Evolutionary conservation across 1,140 invertebrate species (phyloP), one percentile per base, ranked within the genome.

Genomic region (Drosophila mauritiana): DNA sequence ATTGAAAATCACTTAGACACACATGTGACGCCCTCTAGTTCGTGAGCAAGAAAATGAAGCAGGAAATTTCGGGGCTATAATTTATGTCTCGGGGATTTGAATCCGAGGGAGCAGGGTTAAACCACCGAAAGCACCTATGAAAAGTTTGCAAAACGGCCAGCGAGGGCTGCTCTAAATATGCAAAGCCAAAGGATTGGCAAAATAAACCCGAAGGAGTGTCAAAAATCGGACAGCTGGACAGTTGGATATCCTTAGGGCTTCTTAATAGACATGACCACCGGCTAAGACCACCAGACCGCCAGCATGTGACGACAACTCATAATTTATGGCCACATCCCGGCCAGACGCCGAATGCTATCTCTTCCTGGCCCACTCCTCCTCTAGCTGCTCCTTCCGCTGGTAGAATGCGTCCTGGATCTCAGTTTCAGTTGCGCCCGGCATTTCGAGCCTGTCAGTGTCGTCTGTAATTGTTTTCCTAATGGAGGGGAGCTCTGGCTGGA

Each of bases 1-100:
- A 88, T 88, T 88, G 83, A 88, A 88, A 88, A 88, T 88, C 83
- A 88, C 83, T 88, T 88, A 88, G 83, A 88, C 83, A 88, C 83
- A 88, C 83, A 88, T 88, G 83, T 88, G 83, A 89, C 83, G 83
- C 73, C 63, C 51, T 55, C 48, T 27, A 42, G 62, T 86, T 83
- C 83, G 79, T 89, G 83, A 73, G 82, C 61, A 37, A 39, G 48
- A 51, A 69, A 64, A 70, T 69, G 79, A 52, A 56, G 61, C 69
- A 65, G 13, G 37, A 17, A 56, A 69, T 56, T 70, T 46, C 51
- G n/a, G 40, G 25, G 27, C 27, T 57, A 70, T 72, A 72, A 72
- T 72, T 72, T 49, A 72, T 57, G 68, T 72, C 53, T 25, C 39
- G 15, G 39, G 59, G 59, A 34, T 55, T 67, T 45, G 62, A 20